Base-by-base conservation (phyloP, 1,140 invertebrate genomes). In the Drosophila sproati region DNA sequence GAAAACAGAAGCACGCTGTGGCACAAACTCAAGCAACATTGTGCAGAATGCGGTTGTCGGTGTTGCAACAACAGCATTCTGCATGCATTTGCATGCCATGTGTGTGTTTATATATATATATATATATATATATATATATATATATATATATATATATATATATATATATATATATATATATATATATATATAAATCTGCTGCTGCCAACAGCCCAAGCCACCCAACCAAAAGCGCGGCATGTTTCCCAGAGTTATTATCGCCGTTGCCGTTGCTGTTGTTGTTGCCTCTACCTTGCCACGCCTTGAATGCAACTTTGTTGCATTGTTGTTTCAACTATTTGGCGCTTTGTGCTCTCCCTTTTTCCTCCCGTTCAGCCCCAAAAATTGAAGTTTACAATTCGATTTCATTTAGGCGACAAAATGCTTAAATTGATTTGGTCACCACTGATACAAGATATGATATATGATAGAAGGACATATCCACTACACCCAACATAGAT, bases 31-130 rank as follows among this genome's bases (percentile, higher is more conserved):
- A 70, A 78, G 61, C 76, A 77, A 87, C 73, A 80, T 74, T 50
- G 76, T 61, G 50, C 55, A 43, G 35, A 43, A 60, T 64, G 80
- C 57, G 71, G 57, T 62, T 80, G 66, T 74, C 62, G 63, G 50
- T 81, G 79, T 61, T 72, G 59, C 63, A 75, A 70, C 61, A 74
- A 77, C 75, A 35, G 43, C 52, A 73, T 73, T 73, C 68, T 35
- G 60, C 57, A 61, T 82, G 76, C 86, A 90, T 85, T 90, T 89
- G 78, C 77, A 89, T 88, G 77, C 83, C 75, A 76, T 61, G 67
- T 61, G 32, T 34, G 20, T 55, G 61, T 66, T n/a, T 67, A 55
- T 39, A 39, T 68, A 31, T 73, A n/a, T 7, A n/a, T 43, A 1
- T n/a, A 8, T n/a, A 20, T 20, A 20, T 20, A 20, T 60, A 55